phyloP scores from a whole-genome alignment of 1,140 invertebrate genomes.

The Ips typographus region DNA sequence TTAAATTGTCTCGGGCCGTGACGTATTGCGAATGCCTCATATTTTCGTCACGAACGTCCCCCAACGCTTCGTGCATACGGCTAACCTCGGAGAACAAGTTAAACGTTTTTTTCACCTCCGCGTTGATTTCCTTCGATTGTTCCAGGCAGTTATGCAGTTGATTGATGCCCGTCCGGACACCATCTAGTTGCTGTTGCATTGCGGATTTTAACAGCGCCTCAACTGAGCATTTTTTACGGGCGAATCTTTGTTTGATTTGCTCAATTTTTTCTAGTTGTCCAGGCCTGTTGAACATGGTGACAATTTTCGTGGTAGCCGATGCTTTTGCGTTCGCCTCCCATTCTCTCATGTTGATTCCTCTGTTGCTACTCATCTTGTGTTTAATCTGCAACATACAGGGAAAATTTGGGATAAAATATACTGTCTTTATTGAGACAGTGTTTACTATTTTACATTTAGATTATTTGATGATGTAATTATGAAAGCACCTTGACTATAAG shows the following conservation, averaged over 20 bases:
- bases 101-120: slow-evolving; percentile 63
- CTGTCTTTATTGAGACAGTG: too few relatives aligned
- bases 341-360: slow-evolving; percentile 64
- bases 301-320: slow-evolving; percentile 86
- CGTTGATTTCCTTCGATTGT: slow-evolving; percentile 79
- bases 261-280: slow-evolving; percentile 96
- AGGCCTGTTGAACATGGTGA: slow-evolving; percentile 90
- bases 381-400: too few relatives aligned
- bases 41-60: slow-evolving; percentile 89
- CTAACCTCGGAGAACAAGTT: slow-evolving; percentile 67
- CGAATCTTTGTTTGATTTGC: slow-evolving; percentile 79
- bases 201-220: slow-evolving; percentile 98
- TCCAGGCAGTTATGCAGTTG: slow-evolving; percentile 81
- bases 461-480: too few relatives aligned
- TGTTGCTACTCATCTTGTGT: too few relatives aligned
- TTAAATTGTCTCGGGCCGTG: slow-evolving; percentile 96
- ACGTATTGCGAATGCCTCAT: slow-evolving; percentile 93
- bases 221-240: slow-evolving; percentile 87
- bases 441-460: too few relatives aligned
- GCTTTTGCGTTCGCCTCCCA: slow-evolving; percentile 82
- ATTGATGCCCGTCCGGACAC: slow-evolving; percentile 89
- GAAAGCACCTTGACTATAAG: too few relatives aligned
- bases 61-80: slow-evolving; percentile 73
- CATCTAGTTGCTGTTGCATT: slow-evolving; percentile 97
- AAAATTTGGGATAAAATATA: too few relatives aligned